phyloP scores from a whole-genome alignment of 2,113 vertebrate genomes.

The Odobenus rosmarus region DNA sequence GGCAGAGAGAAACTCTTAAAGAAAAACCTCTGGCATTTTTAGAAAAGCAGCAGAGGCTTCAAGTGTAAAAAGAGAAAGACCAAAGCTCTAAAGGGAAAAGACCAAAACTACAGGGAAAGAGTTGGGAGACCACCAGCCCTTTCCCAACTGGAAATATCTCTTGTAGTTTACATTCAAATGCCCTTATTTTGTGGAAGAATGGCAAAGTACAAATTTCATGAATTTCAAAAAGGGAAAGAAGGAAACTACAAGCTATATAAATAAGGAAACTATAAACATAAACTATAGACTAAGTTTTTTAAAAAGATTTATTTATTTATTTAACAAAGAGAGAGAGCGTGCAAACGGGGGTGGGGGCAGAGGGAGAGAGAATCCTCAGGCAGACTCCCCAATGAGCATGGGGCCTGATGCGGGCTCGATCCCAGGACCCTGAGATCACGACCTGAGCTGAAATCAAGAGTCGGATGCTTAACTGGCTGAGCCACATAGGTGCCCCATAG shows the following conservation, averaged over 20 bases:
- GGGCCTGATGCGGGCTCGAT: too few relatives aligned
- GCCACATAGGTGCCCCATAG: not conserved
- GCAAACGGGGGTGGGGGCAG: too few relatives aligned
- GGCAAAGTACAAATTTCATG: not conserved
- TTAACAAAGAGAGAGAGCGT: too few relatives aligned
- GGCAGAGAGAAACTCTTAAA: not conserved
- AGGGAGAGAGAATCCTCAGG: too few relatives aligned
- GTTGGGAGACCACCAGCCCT: not conserved
- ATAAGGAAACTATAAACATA: not conserved
- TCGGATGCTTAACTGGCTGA: too few relatives aligned
- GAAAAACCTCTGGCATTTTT: not conserved
- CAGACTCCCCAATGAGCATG: too few relatives aligned
- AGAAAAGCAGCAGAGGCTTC: not conserved
- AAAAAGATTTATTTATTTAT: too few relatives aligned
- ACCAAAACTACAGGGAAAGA: not conserved
- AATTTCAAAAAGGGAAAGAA: slow-evolving; percentile 23
- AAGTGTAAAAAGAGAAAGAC: not conserved
- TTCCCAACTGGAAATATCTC: not conserved
- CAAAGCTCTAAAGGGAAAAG: not conserved
- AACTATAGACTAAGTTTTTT: not conserved
- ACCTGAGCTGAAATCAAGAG: too few relatives aligned
- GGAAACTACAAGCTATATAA: not conserved
- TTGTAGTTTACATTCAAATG: not conserved
- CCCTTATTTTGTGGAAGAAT: not conserved
- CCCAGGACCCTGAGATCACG: too few relatives aligned